Evolutionary conservation across 1,140 invertebrate genomes (phyloP).

Genomic region (Conus ventricosus): DNA sequence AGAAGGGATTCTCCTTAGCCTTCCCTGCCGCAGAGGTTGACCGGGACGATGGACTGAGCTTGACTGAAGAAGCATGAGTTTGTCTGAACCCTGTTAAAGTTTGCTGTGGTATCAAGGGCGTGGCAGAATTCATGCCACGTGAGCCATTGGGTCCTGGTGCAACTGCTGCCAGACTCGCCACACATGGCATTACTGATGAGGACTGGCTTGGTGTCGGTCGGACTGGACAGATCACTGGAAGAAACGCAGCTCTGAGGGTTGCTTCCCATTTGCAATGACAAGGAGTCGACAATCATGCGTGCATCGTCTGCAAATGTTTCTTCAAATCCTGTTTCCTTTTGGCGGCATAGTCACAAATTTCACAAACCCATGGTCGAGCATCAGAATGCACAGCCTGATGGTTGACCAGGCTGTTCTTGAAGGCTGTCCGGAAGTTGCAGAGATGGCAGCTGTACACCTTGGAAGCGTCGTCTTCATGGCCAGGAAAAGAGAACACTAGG

Average conservation of each 20-base stretch:
- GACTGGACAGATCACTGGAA: conserved; percentile 4
- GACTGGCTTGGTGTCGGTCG: conserved; percentile 6
- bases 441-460: conserved; percentile 49
- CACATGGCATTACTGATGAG: neutral
- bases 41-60: neutral
- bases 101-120: neutral
- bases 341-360: conserved; percentile 56
- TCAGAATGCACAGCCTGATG: conserved; percentile 58
- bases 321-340: conserved; percentile 56
- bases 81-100: neutral
- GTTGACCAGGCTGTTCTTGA: conserved; percentile 52
- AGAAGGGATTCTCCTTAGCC: neutral
- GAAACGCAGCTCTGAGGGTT: neutral
- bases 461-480: conserved; percentile 14
- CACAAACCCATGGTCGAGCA: conserved; percentile 48
- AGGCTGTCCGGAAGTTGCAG: conserved; percentile 49
- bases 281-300: conserved; percentile 47
- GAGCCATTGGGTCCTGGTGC: neutral
- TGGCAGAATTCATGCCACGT: neutral
- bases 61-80: neutral
- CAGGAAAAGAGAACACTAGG: conserved; percentile 4
- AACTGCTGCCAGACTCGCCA: neutral
- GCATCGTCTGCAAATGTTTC: conserved; percentile 53
- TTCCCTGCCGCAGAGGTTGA: conserved; percentile 1
- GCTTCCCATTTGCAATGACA: conserved; percentile 32